phyloP scores from a whole-genome alignment of 1,140 invertebrate genomes.

The Mylabris phalerata region DNA sequence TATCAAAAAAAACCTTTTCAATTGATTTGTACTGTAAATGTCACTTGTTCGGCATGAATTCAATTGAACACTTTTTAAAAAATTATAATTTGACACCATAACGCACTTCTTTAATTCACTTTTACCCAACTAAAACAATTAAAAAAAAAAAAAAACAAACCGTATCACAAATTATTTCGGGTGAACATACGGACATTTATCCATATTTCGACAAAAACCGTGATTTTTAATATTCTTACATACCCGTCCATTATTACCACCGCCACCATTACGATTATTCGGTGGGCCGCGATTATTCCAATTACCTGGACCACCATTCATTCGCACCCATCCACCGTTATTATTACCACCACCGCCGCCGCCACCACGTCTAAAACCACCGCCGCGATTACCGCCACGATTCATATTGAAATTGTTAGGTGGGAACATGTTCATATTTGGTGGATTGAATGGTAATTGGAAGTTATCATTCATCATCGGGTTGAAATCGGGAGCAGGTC shows the following conservation, averaged over 20 bases:
- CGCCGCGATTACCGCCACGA: constrained; percentile 30
- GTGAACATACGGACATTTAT: constrained; percentile 71
- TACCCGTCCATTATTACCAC: constrained; percentile 46
- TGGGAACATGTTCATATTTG: constrained; percentile 33
- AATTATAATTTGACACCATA: no score
- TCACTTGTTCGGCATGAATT: no score
- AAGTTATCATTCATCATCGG: constrained; percentile 30
- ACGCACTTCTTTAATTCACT: no score
- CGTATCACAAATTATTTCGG: constrained; percentile 37
- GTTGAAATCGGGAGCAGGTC: constrained; percentile 23
- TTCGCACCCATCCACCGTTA: constrained; percentile 39
- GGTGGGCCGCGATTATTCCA: constrained; percentile 49
- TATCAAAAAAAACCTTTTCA: neutral
- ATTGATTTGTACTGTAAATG: no score
- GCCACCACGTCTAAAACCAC: constrained; percentile 11
- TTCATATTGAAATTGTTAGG: constrained; percentile 36
- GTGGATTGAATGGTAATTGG: constrained; percentile 22
- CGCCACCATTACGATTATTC: constrained; percentile 41
- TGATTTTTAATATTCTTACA: constrained; percentile 71
- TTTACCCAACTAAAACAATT: neutral
- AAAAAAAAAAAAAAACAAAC: neutral
- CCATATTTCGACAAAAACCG: constrained; percentile 67
- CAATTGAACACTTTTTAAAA: no score
- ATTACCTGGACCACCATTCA: constrained; percentile 44
- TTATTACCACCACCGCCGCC: constrained; percentile 31